A percentile compares a stretch with the other conserved stretches of the same genome.
Conservation (phyloP, 2,888 invertebrate species). For the Chorisops tibialis region DNA sequence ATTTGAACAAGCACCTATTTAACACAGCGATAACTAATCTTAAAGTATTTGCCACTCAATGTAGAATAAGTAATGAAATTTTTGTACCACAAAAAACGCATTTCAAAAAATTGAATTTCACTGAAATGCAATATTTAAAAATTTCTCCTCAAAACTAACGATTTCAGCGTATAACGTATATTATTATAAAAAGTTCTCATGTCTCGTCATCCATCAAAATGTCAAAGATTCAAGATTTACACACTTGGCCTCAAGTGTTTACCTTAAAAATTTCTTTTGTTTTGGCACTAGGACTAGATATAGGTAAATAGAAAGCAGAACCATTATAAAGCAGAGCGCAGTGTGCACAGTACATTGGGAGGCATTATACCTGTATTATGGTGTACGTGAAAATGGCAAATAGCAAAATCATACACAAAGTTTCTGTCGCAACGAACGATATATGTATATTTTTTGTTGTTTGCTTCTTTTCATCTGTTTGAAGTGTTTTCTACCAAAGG, state of each 20-base stretch:
- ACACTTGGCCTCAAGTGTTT: slow-evolving; percentile 15
- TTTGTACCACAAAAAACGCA: too few species aligned
- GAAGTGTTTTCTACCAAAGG: background rate
- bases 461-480: background rate
- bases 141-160: too few species aligned
- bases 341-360: background rate
- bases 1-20: too few species aligned
- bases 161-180: background rate
- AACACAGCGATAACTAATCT: too few species aligned
- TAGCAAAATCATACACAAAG: slow-evolving; percentile 2
- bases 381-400: background rate
- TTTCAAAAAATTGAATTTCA: too few species aligned
- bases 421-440: slow-evolving; percentile 1
- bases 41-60: too few species aligned
- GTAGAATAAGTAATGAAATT: too few species aligned
- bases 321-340: background rate
- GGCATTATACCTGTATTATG: too few species aligned
- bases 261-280: slow-evolving; percentile 23
- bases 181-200: background rate
- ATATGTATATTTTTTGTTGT: too few species aligned
- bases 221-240: background rate
- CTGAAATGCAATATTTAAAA: too few species aligned
- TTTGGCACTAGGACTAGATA: slow-evolving; percentile 16
- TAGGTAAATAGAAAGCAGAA: background rate
- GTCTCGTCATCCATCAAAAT: background rate